These are phyloP conservation scores for Staurois parvus DNA, from an alignment of 2,797 vertebrate genomes.

Conservation along the genomic window DNA sequence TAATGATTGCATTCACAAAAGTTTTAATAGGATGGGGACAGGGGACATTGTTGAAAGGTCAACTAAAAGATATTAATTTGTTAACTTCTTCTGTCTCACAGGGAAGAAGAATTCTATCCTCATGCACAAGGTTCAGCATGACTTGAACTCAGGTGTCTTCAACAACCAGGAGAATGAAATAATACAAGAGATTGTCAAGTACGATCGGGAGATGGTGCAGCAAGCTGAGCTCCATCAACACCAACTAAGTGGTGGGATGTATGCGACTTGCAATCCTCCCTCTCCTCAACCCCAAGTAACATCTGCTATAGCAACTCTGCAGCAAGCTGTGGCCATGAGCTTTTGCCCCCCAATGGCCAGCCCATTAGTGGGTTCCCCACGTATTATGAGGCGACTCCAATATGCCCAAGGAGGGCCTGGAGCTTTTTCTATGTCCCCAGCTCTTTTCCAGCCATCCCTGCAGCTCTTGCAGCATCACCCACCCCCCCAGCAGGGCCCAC, in stretches of 20 bases:
- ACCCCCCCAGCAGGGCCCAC: slow-evolving; percentile 68
- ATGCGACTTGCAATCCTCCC: slow-evolving; percentile 69
- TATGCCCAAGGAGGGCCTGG: slow-evolving; percentile 81
- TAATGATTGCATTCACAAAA: no score
- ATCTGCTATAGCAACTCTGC: slow-evolving; percentile 93
- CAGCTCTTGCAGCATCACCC: slow-evolving; percentile 71
- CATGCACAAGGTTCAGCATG: slow-evolving; percentile 97
- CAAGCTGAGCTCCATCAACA: slow-evolving; percentile 88
- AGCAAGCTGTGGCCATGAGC: slow-evolving; percentile 97
- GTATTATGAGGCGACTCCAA: slow-evolving; percentile 86
- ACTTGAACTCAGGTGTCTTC: slow-evolving; percentile 95
- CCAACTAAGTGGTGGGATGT: slow-evolving; percentile 80
- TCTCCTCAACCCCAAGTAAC: slow-evolving; percentile 80
- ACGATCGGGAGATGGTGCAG: slow-evolving; percentile 97
- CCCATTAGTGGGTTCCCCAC: slow-evolving; percentile 85
- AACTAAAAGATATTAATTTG: neutral
- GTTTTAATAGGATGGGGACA: no score
- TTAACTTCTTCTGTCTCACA: slow-evolving; percentile 63
- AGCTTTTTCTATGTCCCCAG: slow-evolving; percentile 83
- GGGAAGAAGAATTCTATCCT: slow-evolving; percentile 98
- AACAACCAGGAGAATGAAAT: slow-evolving; percentile 98
- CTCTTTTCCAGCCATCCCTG: slow-evolving; percentile 76
- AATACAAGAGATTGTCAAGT: slow-evolving; percentile 98
- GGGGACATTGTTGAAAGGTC: no score
- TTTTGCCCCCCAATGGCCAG: slow-evolving; percentile 91